Evolutionary conservation across 1,140 invertebrate species (phyloP).

Genomic region (Acromyrmex echinatior): DNA sequence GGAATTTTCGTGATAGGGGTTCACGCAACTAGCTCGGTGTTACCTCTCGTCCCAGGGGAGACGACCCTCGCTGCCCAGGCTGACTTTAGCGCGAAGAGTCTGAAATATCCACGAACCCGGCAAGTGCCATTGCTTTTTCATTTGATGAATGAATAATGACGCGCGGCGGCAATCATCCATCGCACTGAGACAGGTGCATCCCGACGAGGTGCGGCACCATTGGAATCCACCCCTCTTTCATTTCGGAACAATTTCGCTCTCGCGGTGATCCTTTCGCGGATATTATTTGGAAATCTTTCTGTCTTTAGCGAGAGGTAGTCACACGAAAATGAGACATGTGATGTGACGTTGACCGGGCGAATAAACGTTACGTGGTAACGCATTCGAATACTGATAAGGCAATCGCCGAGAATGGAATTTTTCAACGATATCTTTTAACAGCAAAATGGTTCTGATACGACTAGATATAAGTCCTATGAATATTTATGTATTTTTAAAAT

Average conservation of each 20-base stretch:
- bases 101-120: constrained; percentile 75
- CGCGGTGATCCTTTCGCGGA: neutral
- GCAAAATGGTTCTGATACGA: constrained; percentile 17
- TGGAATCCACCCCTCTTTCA: constrained; percentile 15
- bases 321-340: constrained; percentile 52
- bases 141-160: constrained; percentile 75
- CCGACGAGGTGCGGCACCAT: neutral
- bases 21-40: constrained; percentile 66
- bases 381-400: constrained; percentile 53
- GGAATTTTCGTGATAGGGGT: constrained; percentile 64
- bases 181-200: constrained; percentile 55
- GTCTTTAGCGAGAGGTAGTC: constrained; percentile 30
- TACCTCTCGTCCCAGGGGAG: constrained; percentile 67
- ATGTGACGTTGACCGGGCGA: constrained; percentile 37
- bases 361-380: constrained; percentile 34
- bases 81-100: constrained; percentile 63
- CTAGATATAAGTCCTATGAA: constrained; percentile 19
- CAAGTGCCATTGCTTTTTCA: constrained; percentile 70
- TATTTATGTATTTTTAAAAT: neutral
- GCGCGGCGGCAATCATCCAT: constrained; percentile 66
- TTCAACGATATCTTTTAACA: neutral
- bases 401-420: constrained; percentile 31
- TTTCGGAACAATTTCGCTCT: constrained; percentile 35
- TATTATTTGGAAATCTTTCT: constrained; percentile 49
- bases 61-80: constrained; percentile 47